Base-by-base conservation (phyloP, 2,113 vertebrate genomes). In the Tilapia sparmanii region DNA sequence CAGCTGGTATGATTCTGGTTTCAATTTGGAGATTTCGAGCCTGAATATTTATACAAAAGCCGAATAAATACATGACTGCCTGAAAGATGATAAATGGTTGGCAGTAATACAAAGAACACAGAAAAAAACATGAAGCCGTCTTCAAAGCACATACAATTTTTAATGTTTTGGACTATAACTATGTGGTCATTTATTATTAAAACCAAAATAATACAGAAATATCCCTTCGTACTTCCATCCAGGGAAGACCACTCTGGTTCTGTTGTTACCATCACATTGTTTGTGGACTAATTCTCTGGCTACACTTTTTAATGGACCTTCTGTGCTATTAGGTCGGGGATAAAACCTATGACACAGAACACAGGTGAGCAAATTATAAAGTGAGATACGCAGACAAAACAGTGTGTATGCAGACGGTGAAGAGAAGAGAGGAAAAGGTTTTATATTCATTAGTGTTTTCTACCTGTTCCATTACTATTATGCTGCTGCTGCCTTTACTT, bases 391-490 rank as follows among this genome's bases (percentile, higher is more conserved):
- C 18, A 81, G 52, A 89, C 38, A 86, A 81, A 88, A 31, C 87
- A 22, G 68, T 81, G 16, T 66, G 33, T 83, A 54, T 83, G 16
- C 19, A 29, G 89, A 80, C 81, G 42, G 22, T 45, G 78, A 88
- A 80, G 47, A 63, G 73, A 82, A 29, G 71, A 78, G 66, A 87
- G 33, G 33, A 82, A 53, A 35, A 76, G 79, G 85, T 90, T 78
- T 61, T 84, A 87, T 80, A 87, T 93, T 93, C 92, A 93, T 93
- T 86, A 83, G 84, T 91, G 88, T 92, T 93, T 90, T 92, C 80
- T 33, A 76, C 78, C 85, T 15, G 40, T 93, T 88, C 89, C 87
- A 90, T 93, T 91, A 87, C 66, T 63, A 88, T 47, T 68, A 61
- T 54, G 54, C 40, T 73, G 54, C 82, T 55, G 53, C 79, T 90